phyloP scores from a whole-genome alignment of 1,140 invertebrate species.

The Neocloeon triangulifer region DNA sequence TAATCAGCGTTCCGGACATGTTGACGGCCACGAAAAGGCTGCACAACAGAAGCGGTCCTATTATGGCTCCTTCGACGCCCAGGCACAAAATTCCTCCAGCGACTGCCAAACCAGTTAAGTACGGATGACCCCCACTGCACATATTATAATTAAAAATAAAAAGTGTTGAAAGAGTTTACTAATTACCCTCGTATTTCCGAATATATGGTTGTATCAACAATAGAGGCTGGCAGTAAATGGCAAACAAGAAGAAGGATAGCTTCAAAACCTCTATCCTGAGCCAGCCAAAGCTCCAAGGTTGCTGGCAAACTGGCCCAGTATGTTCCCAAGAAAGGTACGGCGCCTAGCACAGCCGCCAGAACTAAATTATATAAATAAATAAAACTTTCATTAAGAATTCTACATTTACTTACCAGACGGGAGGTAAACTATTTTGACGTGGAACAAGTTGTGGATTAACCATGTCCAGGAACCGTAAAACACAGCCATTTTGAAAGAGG shows the following conservation, averaged over 20 bases:
- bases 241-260: constrained; percentile 56
- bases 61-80: constrained; percentile 87
- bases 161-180: not conserved
- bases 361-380: constrained; percentile 24
- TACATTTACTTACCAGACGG: constrained; percentile 44
- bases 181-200: constrained; percentile 89
- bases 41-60: constrained; percentile 85
- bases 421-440: constrained; percentile 83
- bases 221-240: constrained; percentile 73
- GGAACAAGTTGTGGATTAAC: constrained; percentile 89
- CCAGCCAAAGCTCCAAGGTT: constrained; percentile 80
- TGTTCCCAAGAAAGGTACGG: constrained; percentile 80
- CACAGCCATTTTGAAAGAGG: constrained; percentile 87
- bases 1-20: constrained; percentile 23
- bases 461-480: constrained; percentile 98
- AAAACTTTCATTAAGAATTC: not conserved
- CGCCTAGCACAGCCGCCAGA: constrained; percentile 75
- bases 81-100: constrained; percentile 96
- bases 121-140: constrained; percentile 80
- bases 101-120: constrained; percentile 91
- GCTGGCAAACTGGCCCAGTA: constrained; percentile 89
- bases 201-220: constrained; percentile 88
- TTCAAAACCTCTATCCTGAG: constrained; percentile 51
- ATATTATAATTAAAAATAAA: constrained; percentile 4
- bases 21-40: constrained; percentile 59